Evolutionary conservation across 2,797 vertebrate species (phyloP), one percentile per base, ranked within the genome.

Genomic region (Smutsia temminckii): DNA sequence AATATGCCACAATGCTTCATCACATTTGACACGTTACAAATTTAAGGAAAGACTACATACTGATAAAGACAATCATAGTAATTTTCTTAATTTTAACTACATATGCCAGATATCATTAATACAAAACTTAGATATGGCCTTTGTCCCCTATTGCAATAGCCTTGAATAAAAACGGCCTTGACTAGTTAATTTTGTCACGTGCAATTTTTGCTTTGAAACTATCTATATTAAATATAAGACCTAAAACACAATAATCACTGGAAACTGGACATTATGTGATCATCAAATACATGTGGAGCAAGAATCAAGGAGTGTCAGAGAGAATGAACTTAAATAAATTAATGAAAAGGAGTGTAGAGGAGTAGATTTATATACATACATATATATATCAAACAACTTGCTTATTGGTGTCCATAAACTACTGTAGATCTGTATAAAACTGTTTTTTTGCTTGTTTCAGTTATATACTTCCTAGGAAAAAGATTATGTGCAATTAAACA

Each of bases 81-180:
- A 34, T 78, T 77, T 17, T 96, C 23, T 85, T 75, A 86, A 86
- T 69, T 94, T 94, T 37, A 74, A 53, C 11, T 29, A 27, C 75
- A 25, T 71, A 29, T 77, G 17, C 0, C 6, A 86, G 21, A 71
- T 53, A 91, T 10, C 2, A 1, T 71, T 75, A 77, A 85, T 57
- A 63, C 1, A 95, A 90, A 83, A 25, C 6, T 34, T 32, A 64
- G 3, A 59, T n/a, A 21, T 12, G 14, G 3, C 6, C 55, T 85
- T 13, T 40, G 11, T 55, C 11, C 21, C 16, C 10, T 71, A 37
- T 10, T 61, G 42, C 6, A 37, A 69, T 11, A 84, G 0, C 21
- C 21, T 84, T 94, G 37, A 84, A 80, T 32, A 68, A 93, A 81
- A 32, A 72, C 18, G 55, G 63, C 29, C 1, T 85, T 74, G 49